Evolutionary conservation across 2,113 vertebrate genomes (phyloP).

Genomic region (Trematomus loennbergii): DNA sequence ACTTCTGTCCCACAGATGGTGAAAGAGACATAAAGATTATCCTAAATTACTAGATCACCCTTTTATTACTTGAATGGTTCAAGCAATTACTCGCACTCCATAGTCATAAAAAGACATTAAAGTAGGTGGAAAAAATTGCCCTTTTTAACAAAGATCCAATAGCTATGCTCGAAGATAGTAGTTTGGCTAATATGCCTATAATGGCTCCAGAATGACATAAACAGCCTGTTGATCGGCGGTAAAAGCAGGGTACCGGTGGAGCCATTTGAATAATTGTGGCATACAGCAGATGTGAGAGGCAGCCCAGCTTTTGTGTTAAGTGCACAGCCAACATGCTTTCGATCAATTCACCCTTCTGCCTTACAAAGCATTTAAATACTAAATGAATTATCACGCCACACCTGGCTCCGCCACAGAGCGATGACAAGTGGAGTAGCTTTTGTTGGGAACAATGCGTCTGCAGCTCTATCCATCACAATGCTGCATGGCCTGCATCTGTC

Average conservation of each 20-base stretch:
- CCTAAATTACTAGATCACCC: conserved; percentile 24
- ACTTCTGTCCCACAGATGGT: conserved; percentile 13
- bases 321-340: conserved; percentile 27
- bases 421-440: conserved; percentile 36
- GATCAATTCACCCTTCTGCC: conserved; percentile 23
- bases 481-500: conserved; percentile 44
- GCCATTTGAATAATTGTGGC: conserved; percentile 57
- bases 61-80: conserved; percentile 50
- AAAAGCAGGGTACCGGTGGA: conserved; percentile 35
- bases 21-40: conserved; percentile 18
- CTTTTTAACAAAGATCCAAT: conserved; percentile 39
- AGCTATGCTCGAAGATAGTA: conserved; percentile 7
- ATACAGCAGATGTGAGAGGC: conserved; percentile 51
- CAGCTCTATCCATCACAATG: conserved; percentile 39
- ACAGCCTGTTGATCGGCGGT: conserved; percentile 33
- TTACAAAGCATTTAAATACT: conserved; percentile 28
- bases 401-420: conserved; percentile 29
- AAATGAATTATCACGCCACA: conserved; percentile 47
- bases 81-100: conserved; percentile 26
- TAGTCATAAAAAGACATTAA: conserved; percentile 42
- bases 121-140: conserved; percentile 13
- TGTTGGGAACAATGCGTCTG: conserved; percentile 43
- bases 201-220: conserved; percentile 24
- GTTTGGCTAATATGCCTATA: conserved; percentile 31
- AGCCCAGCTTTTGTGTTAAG: conserved; percentile 51